Evolutionary conservation across 2,113 vertebrate species (phyloP).

Genomic region (Pipa parva): DNA sequence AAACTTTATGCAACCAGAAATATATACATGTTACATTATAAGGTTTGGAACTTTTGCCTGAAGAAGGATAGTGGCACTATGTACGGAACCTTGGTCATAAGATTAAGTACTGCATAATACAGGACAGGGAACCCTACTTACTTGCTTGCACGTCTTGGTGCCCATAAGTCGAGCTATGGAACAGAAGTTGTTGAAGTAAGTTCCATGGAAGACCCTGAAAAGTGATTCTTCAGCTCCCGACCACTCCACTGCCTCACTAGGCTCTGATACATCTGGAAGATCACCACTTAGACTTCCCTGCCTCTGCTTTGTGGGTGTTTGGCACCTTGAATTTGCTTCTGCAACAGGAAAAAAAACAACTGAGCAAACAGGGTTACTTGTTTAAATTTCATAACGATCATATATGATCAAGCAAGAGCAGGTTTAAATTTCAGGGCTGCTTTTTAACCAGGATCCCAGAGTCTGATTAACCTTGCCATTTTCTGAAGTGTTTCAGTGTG

Average conservation of each 20-base stretch:
- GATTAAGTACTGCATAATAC: too few species aligned
- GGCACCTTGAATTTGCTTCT: conserved; percentile 93
- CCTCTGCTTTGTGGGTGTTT: conserved; percentile 87
- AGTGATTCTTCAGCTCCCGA: conserved; percentile 91
- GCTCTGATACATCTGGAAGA: conserved; percentile 62
- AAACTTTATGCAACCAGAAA: too few species aligned
- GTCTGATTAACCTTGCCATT: too few species aligned
- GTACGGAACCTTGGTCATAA: too few species aligned
- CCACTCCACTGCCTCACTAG: conserved; percentile 74
- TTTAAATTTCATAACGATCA: too few species aligned
- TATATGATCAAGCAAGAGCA: neutral
- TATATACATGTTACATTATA: too few species aligned
- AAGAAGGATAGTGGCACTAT: too few species aligned
- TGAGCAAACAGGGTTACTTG: too few species aligned
- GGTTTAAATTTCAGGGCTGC: neutral
- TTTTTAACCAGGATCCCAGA: too few species aligned
- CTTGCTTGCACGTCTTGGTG: conserved; percentile 95
- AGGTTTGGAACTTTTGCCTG: too few species aligned
- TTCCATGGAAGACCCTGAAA: conserved; percentile 93
- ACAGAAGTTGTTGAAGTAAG: conserved; percentile 99
- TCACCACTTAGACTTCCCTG: conserved; percentile 68
- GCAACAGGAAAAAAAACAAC: conserved; percentile 1
- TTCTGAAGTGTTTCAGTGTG: too few species aligned
- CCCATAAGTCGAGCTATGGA: conserved; percentile 91
- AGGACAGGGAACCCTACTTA: conserved; percentile 43